These are phyloP conservation scores for Hartigia nigra DNA, from an alignment of 2,888 invertebrate genomes.

Conservation along the genomic window DNA sequence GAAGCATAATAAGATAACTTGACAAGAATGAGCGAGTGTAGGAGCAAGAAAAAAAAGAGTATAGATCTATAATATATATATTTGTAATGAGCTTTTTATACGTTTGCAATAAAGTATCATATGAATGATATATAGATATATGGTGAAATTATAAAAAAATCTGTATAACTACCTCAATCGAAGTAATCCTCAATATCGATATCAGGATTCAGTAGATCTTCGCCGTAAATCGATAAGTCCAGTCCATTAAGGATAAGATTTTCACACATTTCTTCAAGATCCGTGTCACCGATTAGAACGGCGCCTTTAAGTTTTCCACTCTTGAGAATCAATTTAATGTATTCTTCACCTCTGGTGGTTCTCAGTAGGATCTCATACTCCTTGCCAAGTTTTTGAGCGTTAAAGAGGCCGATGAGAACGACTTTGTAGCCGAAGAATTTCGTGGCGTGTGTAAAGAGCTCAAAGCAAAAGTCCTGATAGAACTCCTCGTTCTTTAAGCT, in stretches of 20 bases:
- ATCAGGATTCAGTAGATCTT: constrained; percentile 92
- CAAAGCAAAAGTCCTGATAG: constrained; percentile 95
- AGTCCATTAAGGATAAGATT: constrained; percentile 96
- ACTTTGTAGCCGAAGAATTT: constrained; percentile 94
- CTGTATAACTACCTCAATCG: constrained; percentile 73
- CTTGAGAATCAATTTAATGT: constrained; percentile 88
- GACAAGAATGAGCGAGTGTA: neutral
- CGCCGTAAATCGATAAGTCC: constrained; percentile 88
- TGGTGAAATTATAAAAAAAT: neutral
- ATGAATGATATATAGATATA: neutral
- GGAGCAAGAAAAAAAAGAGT: no score
- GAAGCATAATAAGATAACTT: neutral
- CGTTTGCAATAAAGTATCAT: constrained; percentile 1
- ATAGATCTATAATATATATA: constrained; percentile 3
- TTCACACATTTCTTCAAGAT: constrained; percentile 97
- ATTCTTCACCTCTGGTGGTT: constrained; percentile 83
- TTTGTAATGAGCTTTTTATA: constrained; percentile 6
- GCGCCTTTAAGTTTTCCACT: constrained; percentile 91
- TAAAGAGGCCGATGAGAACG: constrained; percentile 89
- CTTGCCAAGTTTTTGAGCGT: constrained; percentile 86
- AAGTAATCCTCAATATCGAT: constrained; percentile 99
- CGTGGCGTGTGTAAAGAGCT: constrained; percentile 96
- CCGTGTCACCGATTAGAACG: constrained; percentile 95
- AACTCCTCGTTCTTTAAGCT: constrained; percentile 72
- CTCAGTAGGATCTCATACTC: constrained; percentile 88